A percentile compares a stretch with the other conserved stretches of the same genome.
Evolutionary conservation across 2,113 vertebrate species (phyloP).

Genomic region (Haemorhous mexicanus): DNA sequence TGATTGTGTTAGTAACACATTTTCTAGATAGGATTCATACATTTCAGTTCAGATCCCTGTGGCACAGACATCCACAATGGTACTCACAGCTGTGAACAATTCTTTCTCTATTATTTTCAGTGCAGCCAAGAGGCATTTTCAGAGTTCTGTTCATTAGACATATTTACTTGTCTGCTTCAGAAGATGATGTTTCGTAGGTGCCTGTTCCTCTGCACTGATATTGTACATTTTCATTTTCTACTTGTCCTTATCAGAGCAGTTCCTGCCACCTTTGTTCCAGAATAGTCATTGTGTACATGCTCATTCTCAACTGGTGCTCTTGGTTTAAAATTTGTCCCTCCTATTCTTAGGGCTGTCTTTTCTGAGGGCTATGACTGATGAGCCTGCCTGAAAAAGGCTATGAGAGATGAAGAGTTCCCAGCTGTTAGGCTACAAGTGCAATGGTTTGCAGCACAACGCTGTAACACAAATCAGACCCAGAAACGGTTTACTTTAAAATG

Average conservation of each 20-base stretch:
- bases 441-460: neutral
- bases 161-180: neutral
- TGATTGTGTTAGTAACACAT: neutral
- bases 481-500: neutral
- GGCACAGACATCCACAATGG: neutral
- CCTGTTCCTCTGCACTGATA: neutral
- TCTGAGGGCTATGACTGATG: neutral
- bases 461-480: constrained; percentile 6
- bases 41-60: neutral
- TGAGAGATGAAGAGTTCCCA: neutral
- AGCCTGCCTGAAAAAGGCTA: neutral
- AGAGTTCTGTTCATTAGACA: neutral
- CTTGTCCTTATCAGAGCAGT: neutral
- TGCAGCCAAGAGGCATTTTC: neutral
- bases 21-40: neutral
- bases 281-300: neutral
- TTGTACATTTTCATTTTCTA: neutral
- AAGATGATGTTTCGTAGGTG: neutral
- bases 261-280: neutral
- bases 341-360: neutral
- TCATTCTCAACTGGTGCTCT: neutral
- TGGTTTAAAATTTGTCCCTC: neutral
- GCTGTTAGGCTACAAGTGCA: neutral
- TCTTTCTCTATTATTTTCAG: neutral
- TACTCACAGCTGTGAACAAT: neutral